Evolutionary conservation across 2,113 vertebrate species (phyloP), one percentile per base, ranked within the genome.

Genomic region (Corythaeola cristata): DNA sequence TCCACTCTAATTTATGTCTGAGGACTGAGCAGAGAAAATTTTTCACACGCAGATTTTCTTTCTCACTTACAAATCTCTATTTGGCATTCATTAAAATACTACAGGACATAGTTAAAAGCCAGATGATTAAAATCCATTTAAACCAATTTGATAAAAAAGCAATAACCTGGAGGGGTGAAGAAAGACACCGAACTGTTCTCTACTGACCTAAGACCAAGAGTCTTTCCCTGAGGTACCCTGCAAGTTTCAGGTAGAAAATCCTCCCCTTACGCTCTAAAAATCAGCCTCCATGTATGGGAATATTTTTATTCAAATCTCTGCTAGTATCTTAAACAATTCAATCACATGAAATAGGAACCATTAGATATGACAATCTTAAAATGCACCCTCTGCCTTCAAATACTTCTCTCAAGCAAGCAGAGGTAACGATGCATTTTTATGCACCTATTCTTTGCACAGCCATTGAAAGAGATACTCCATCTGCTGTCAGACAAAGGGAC

Each of bases 391-490:
- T 74, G 59, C 81, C 74, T 88, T 79, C 55, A 93, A 93, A 92
- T 47, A 56, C 3, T 4, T 68, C 76, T 68, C 50, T n/a, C 91
- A 83, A 76, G 77, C 83, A 79, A 90, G 87, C 58, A 94, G 52
- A 56, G 55, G 72, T 41, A 83, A 88, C 1, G 0, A 26, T 55
- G 26, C 88, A 35, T 78, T 93, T 93, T 97, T 88, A 94, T 85
- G 83, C 58, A 85, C 77, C 89, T 94, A 73, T 89, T 96, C 79
- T 92, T 67, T n/a, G 30, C 45, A 55, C 41, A 85, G 52, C 64
- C 75, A 35, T 67, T 85, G 89, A 89, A 71, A 92, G 81, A 93
- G 93, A 89, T 32, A 80, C 62, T 76, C 84, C 94, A 68, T 56
- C 63, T 85, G 60, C 79, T 66, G 55, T 13, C 71, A 73, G 89